These are phyloP conservation scores for Acanthacorydalis orientalis DNA, from an alignment of 2,888 invertebrate genomes.

Conservation along the genomic window DNA sequence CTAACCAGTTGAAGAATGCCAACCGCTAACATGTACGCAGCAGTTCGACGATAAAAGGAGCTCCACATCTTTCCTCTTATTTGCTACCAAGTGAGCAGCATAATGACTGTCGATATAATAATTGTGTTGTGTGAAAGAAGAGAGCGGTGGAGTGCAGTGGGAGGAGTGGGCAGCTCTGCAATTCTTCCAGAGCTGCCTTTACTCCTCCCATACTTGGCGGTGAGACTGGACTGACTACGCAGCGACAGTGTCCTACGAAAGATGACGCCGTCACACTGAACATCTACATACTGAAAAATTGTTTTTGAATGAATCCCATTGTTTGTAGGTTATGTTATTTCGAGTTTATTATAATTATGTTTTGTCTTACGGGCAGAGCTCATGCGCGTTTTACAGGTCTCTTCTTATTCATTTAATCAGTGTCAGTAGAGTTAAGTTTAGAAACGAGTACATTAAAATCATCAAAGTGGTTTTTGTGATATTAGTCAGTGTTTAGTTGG, in stretches of 20 bases:
- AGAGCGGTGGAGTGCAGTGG: background rate
- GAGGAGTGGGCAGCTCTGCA: background rate
- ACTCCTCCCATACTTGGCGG: background rate
- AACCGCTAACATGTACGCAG: constrained; percentile 53
- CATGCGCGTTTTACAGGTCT: background rate
- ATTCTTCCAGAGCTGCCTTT: background rate
- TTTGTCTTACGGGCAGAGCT: background rate
- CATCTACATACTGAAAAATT: background rate
- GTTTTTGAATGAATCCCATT: background rate
- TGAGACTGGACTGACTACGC: background rate
- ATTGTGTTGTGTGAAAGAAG: constrained; percentile 5
- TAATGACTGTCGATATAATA: constrained; percentile 2
- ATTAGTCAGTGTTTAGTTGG: too few relatives aligned
- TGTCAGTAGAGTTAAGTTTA: background rate
- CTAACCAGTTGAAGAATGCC: constrained; percentile 97
- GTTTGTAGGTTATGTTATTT: background rate
- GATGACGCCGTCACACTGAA: background rate
- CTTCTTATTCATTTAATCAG: constrained; percentile 1
- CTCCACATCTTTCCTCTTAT: constrained; percentile 4
- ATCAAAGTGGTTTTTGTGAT: too few relatives aligned
- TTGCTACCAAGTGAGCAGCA: constrained; percentile 5
- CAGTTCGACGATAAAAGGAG: background rate
- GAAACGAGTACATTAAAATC: too few relatives aligned
- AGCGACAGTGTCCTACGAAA: too few relatives aligned
- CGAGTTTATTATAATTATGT: too few relatives aligned